phyloP scores from a whole-genome alignment of 2,113 vertebrate genomes.

The Trichechus manatus region DNA sequence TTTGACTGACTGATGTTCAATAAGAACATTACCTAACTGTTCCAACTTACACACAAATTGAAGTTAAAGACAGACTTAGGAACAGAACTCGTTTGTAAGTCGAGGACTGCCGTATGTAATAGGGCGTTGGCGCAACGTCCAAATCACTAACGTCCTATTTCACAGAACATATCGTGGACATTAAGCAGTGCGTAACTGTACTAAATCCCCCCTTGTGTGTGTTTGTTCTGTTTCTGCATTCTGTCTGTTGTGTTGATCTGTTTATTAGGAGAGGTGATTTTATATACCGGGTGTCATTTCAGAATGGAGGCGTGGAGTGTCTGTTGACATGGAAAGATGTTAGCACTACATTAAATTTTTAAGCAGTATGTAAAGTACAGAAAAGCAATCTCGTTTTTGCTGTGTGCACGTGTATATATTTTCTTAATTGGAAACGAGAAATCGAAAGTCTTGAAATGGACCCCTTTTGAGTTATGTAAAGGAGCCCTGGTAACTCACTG shows the following conservation, averaged over 20 bases:
- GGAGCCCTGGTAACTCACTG: too few species aligned
- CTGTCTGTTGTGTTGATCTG: too few species aligned
- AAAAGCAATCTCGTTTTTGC: not conserved
- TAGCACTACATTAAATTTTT: not conserved
- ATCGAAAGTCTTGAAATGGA: not conserved
- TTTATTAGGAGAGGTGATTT: not conserved
- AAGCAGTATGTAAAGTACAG: not conserved
- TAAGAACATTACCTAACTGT: too few species aligned
- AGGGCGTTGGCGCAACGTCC: too few species aligned
- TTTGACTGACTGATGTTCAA: too few species aligned
- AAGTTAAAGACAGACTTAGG: too few species aligned
- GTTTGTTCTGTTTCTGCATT: not conserved
- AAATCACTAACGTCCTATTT: too few species aligned
- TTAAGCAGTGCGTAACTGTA: too few species aligned
- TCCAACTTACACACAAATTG: too few species aligned
- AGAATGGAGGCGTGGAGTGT: not conserved
- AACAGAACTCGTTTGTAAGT: too few species aligned
- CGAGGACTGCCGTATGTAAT: too few species aligned
- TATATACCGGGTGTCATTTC: not conserved
- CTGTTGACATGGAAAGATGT: rapidly evolving
- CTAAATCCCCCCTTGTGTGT: rapidly evolving
- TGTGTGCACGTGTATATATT: not conserved
- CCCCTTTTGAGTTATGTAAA: not conserved
- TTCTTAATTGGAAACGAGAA: not conserved
- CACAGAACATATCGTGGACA: too few species aligned